Evolutionary conservation across 1,140 invertebrate species (phyloP), one percentile per base, ranked within the genome.

Genomic region (Megalonaias nervosa): DNA sequence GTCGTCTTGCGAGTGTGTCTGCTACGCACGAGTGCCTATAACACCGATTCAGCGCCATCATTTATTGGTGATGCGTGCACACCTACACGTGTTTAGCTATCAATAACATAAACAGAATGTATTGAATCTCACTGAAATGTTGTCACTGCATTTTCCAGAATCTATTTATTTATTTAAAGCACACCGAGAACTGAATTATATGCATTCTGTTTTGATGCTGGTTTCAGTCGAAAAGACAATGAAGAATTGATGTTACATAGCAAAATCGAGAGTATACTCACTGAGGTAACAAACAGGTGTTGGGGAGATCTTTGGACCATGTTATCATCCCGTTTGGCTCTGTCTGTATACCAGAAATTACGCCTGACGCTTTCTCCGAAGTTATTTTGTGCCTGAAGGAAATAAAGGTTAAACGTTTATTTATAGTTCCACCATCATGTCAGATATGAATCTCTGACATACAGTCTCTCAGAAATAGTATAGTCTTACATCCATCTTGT

Each of bases 321-420:
- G 97, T 95, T 80, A 99, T 98, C 0, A 95, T 94, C 9, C 97
- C 97, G 90, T 96, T 96, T 88, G 98, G 96, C 72, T 94, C 94
- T 15, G 95, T 94, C 91, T 99, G 97, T 15, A 95, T 95, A 2
- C 97, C 97, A 1, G 97, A 97, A 87, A 99, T 98, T 2, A 99
- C 96, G 2, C 97, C 97, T 9, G 96, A 97, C 65, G 95, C 94
- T 90, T 99, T 99, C 85, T 97, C 96, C 2, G 91, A 88, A 19
- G 88, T 92, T 56, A 93, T 92, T 55, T 83, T 81, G 79, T 89
- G 85, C 90, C 90, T 91, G 78, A 38, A 84, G 74, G 80, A 74
- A 56, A 75, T 31, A 67, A 26, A 68, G 31, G 75, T 21, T 62
- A 19, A 64, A 14, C 38, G 11, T 23, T 31, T 16, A 71, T 71